Evolutionary conservation across 2,888 invertebrate genomes (phyloP).

Genomic region (Noctuana brunneofusca): DNA sequence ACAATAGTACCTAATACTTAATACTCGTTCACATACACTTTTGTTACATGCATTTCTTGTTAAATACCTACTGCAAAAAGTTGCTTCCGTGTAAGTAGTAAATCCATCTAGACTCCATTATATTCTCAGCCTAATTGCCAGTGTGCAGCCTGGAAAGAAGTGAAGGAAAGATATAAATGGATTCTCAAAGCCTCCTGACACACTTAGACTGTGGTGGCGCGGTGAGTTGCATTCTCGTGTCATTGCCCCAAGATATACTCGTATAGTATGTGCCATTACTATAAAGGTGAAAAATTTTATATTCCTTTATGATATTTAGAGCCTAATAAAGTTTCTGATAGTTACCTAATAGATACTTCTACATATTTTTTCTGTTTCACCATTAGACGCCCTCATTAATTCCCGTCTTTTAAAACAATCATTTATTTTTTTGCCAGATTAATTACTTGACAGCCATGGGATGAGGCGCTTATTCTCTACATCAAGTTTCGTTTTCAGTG

Average conservation of each 20-base stretch:
- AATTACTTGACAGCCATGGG: too few relatives aligned
- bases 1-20: neutral
- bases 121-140: slow-evolving; percentile 9
- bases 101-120: slow-evolving; percentile 1
- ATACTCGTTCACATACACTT: neutral
- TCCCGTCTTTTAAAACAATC: too few relatives aligned
- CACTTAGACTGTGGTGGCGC: slow-evolving; percentile 8
- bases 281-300: too few relatives aligned
- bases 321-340: too few relatives aligned
- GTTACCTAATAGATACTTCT: too few relatives aligned
- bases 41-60: neutral
- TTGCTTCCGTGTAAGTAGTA: neutral
- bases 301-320: too few relatives aligned
- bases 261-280: neutral
- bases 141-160: neutral
- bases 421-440: too few relatives aligned
- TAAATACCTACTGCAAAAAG: neutral
- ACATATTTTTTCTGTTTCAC: too few relatives aligned
- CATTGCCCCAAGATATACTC: neutral
- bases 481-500: too few relatives aligned
- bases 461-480: too few relatives aligned
- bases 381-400: too few relatives aligned
- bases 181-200: slow-evolving; percentile 10
- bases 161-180: slow-evolving; percentile 8
- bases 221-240: neutral